Base-by-base conservation (phyloP, 2,797 vertebrate genomes). In the Aldrovandia affinis region DNA sequence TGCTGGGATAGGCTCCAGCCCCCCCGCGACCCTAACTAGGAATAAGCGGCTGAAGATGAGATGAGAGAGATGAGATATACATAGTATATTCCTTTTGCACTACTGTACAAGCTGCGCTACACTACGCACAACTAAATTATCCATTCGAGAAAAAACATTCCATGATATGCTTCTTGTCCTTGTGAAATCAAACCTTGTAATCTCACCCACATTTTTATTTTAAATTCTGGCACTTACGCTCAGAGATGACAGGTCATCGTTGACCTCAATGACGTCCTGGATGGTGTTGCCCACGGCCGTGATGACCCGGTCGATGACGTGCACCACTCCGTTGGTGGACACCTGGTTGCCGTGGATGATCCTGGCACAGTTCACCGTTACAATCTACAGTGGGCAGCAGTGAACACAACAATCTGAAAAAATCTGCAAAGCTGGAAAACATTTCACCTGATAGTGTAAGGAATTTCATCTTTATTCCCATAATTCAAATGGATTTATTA, bases 281-380 rank as follows among this genome's bases (percentile, higher is more conserved):
- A 99, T 97, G 73, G 95, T 98, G 89, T 89, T 96, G 83, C 91
- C 92, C 77, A 96, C 96, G 3, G 94, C 80, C 0, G 92, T 95
- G 89, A 99, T 95, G 84, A 99, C 97, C 15, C 98, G 96, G 83
- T 99, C 97, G 65, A 99, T 92, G 0, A 99, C 95, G 1, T 99
- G 98, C 50, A 99, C 98, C 85, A 97, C 97, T 2, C 98, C 98
- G 25, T 99, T 99, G 82, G 97, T 99, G 87, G 98, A 96, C 83
- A 99, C 95, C 91, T 99, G 98, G 90, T 99, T 99, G 10, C 95
- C 98, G 7, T 97, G 95, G 89, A 98, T 96, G 87, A 99, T 89
- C 90, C 98, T 96, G 85, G 97, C 98, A 88, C 98, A 99, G 91
- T 99, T 99, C 84, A 99, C 97, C 0, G 98, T 99, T 86, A 99